Evolutionary conservation across 2,888 invertebrate genomes (phyloP).

Genomic region (Caenorhabditis doughertyi): DNA sequence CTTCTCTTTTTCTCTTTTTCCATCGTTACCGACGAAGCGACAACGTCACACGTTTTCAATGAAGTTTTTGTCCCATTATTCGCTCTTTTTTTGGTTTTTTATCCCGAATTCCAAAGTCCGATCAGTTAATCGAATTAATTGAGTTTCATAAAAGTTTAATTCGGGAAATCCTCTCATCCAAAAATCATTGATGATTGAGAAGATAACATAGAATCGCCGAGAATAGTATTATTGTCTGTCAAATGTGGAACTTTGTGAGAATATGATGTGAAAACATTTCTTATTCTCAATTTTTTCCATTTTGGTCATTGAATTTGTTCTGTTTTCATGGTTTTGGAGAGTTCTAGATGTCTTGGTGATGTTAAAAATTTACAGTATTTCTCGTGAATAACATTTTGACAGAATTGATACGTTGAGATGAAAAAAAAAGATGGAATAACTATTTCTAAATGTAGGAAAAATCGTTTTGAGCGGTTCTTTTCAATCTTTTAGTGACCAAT

Average conservation of each 20-base stretch:
- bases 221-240: background rate
- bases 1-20: constrained; percentile 27
- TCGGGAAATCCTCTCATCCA: constrained; percentile 25
- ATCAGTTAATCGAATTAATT: constrained; percentile 49
- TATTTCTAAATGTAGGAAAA: constrained; percentile 42
- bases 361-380: too few relatives aligned
- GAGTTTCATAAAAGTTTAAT: constrained; percentile 45
- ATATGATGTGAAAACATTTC: background rate
- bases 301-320: background rate
- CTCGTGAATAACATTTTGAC: too few relatives aligned
- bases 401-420: too few relatives aligned
- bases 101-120: constrained; percentile 12
- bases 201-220: constrained; percentile 3
- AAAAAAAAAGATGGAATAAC: too few relatives aligned
- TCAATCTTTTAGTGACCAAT: constrained; percentile 37
- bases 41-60: constrained; percentile 54
- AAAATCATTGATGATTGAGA: constrained; percentile 8
- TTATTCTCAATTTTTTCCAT: background rate
- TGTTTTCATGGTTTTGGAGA: background rate
- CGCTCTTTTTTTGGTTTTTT: constrained; percentile 3
- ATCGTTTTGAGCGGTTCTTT: constrained; percentile 6
- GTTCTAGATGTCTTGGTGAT: too few relatives aligned
- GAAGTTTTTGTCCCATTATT: constrained; percentile 44
- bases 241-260: background rate
- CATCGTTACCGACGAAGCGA: constrained; percentile 57